These are phyloP conservation scores for Eristalis tenax DNA, from an alignment of 2,888 invertebrate species.

Conservation along the genomic window DNA sequence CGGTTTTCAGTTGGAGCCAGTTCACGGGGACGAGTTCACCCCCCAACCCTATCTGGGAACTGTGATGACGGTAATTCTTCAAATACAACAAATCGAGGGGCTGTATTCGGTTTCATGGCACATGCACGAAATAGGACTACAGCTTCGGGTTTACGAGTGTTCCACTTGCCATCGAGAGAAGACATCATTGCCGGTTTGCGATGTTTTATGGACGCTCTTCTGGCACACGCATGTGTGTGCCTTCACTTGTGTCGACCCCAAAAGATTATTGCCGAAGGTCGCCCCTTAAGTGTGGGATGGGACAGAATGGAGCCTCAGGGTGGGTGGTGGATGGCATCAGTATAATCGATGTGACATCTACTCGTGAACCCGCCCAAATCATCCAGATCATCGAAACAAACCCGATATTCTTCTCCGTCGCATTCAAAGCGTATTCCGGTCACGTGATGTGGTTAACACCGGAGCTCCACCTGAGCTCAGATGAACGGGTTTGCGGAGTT, in stretches of 20 bases:
- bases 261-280: background rate
- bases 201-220: slow-evolving; percentile 11
- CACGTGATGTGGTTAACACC: slow-evolving; percentile 19
- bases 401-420: background rate
- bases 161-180: background rate
- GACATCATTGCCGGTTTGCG: slow-evolving; percentile 18
- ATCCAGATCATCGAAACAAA: background rate
- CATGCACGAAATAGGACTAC: background rate
- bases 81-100: slow-evolving; percentile 57
- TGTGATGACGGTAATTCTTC: slow-evolving; percentile 8
- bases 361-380: background rate
- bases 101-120: slow-evolving; percentile 33
- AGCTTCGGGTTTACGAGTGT: slow-evolving; percentile 5
- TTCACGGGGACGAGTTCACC: background rate
- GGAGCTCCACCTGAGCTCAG: background rate
- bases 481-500: slow-evolving; percentile 24
- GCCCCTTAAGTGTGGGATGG: background rate
- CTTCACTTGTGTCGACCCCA: background rate
- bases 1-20: slow-evolving; percentile 11
- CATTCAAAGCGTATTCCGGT: slow-evolving; percentile 16
- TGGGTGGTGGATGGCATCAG: background rate
- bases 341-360: background rate
- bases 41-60: background rate
- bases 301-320: background rate
- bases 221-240: slow-evolving; percentile 1